Base-by-base conservation (phyloP, 1,140 invertebrate species). In the Olivierus martensii region DNA sequence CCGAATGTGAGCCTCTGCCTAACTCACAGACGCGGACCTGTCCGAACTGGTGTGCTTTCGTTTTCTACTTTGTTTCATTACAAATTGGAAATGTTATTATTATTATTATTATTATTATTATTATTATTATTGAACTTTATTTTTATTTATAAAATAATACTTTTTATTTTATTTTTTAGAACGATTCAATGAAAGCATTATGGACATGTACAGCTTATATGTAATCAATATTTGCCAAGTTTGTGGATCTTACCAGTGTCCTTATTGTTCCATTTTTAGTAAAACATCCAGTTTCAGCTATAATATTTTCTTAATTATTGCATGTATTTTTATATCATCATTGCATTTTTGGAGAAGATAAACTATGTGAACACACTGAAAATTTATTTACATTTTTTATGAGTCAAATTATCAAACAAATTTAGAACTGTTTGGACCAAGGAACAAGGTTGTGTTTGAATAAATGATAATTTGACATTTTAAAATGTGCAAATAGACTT, bases 241-340 rank as follows among this genome's bases (percentile, higher is more conserved):
- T 12, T 98, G 92, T 66, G 93, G 92, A 36, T 95, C 90, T 18
- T 96, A 87, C 38, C 92, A 96, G 68, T 98, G 93, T 71, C 92
- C 92, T 0, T 96, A 96, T 66, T 97, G 92, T 71, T 82, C 87
- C 22, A 87, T 89, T 59, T 92, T 87, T 70, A 89, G 87, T 48
- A 49, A 51, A 35, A 51, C 62, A 21, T 46, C 46, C 2, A 34
- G 4, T 18, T 14, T 45, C 17, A 41, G 4, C 12, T 41, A 12
- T 18, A 41, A 15, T 41, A 18, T 18, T 18, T 15, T 41, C 17
- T 18, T 41, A n/a, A 41, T 12, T 41, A 18, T 18, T 18, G 6
- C 11, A 18, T n/a, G 14, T 18, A n/a, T 6, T 41, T 18, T 41
- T 41, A 41, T 41, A n/a, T 18, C 11, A 41, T 18, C 1, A 12